Evolutionary conservation across 2,113 vertebrate species (phyloP).

Genomic region (Aptenodytes patagonicus): DNA sequence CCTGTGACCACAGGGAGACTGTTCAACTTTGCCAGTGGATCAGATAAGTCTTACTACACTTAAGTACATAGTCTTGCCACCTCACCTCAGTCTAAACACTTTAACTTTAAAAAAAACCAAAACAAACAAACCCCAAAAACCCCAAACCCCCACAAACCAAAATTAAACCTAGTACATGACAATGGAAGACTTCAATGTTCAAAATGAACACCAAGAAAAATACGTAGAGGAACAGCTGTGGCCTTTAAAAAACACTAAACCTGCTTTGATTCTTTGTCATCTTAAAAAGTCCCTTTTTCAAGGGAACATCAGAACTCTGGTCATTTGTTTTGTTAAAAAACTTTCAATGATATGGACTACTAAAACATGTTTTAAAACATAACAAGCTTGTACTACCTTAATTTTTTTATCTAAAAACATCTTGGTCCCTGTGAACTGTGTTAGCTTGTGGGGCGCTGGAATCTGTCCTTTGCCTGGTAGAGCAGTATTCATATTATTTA

Average conservation of each 20-base stretch:
- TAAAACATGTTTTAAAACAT: neutral
- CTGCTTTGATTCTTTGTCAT: neutral
- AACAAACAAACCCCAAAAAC: neutral
- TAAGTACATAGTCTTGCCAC: neutral
- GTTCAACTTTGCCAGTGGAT: neutral
- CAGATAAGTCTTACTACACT: neutral
- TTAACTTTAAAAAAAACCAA: neutral
- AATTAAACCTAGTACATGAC: neutral
- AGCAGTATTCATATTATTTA: neutral
- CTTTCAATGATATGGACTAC: neutral
- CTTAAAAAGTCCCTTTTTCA: neutral
- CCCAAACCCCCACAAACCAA: too few species aligned
- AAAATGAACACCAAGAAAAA: neutral
- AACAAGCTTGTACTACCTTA: neutral
- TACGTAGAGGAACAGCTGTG: neutral
- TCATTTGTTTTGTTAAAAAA: too few species aligned
- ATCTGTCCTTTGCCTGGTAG: neutral
- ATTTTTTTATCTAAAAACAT: too few species aligned
- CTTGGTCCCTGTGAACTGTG: neutral
- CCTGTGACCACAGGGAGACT: neutral
- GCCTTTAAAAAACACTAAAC: fast-evolving
- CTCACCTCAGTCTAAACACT: neutral
- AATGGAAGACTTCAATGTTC: neutral
- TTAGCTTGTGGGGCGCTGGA: neutral
- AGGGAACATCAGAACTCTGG: neutral